Evolutionary conservation across 1,140 invertebrate species (phyloP).

Genomic region (Drosophila mauritiana): DNA sequence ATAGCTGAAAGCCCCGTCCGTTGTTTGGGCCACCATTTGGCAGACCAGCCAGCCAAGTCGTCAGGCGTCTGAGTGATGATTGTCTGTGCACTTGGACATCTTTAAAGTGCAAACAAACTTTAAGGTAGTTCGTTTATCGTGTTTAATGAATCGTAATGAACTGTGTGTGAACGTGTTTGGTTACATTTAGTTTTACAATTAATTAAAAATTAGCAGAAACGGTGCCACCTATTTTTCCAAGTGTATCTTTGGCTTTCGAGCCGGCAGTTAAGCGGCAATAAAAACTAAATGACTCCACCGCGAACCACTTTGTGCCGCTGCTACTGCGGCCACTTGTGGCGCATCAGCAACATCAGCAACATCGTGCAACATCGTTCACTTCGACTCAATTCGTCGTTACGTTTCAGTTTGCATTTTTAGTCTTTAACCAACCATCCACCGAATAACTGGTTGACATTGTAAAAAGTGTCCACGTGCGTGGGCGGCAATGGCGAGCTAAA

Average conservation of each 20-base stretch:
- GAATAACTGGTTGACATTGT: conserved; percentile 47
- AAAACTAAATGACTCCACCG: conserved; percentile 20
- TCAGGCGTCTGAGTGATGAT: conserved; percentile 13
- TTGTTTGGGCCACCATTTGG: conserved; percentile 62
- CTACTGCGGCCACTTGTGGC: conserved; percentile 23
- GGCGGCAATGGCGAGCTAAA: conserved; percentile 44
- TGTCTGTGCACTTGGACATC: background rate
- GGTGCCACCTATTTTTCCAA: background rate
- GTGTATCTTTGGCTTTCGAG: background rate
- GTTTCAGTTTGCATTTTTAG: conserved; percentile 30
- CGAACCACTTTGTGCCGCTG: conserved; percentile 21
- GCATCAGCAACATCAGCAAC: conserved; percentile 17
- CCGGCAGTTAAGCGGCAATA: conserved; percentile 26
- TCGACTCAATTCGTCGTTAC: conserved; percentile 8
- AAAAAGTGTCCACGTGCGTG: conserved; percentile 52
- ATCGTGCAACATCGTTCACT: background rate
- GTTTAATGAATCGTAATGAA: no score
- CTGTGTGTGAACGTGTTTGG: no score
- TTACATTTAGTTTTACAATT: no score
- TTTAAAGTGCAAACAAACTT: no score
- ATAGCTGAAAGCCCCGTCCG: conserved; percentile 39
- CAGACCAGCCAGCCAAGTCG: conserved; percentile 49
- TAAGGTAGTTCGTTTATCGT: background rate
- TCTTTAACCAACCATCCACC: background rate
- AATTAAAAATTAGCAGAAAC: no score